Evolutionary conservation across 2,797 vertebrate genomes (phyloP), one percentile per base, ranked within the genome.

Genomic region (Hozukius guyotensis): DNA sequence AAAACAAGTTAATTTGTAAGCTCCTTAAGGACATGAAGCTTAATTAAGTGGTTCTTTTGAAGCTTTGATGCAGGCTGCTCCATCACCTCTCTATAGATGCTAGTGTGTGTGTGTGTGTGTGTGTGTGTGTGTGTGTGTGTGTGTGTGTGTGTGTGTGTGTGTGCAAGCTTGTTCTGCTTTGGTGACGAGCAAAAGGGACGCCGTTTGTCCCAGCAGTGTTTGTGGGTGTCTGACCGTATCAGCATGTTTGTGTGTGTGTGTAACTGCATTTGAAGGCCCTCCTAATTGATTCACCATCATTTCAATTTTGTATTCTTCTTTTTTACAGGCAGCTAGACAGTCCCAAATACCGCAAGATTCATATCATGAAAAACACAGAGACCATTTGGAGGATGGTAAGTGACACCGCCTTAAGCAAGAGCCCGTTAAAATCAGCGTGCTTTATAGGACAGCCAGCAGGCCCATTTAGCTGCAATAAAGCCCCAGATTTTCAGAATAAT

Each of bases 281-380:
- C 46, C 25, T 70, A 76, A 84, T 85, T 80, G 68, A 90, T 88
- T 87, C 82, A 75, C 46, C 75, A 59, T 79, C 49, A 76, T 74
- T 82, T 82, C 20, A 84, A 62, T 49, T 52, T 38, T 75, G 4
- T 57, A 5, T 8, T 74, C 31, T 72, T 77, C 49, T 82, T 31
- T 78, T n/a, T 78, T 61, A 88, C 96, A 99, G 98, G 96, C 96
- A 95, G 95, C 93, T 93, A 97, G 98, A 95, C 97, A 97, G 95
- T 96, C 95, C 87, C 98, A 97, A 93, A 94, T 96, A 61, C 93
- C 91, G 65, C 97, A 97, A 95, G 98, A 99, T 91, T 95, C 97
- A 72, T 99, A 99, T 94, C 98, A 99, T 55, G 98, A 99, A 95
- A 99, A 99, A 95, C 96, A 97, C 96, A 97, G 98, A 97, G 97